Evolutionary conservation across 1,140 invertebrate species (phyloP).

Genomic region (Drosophila teissieri): DNA sequence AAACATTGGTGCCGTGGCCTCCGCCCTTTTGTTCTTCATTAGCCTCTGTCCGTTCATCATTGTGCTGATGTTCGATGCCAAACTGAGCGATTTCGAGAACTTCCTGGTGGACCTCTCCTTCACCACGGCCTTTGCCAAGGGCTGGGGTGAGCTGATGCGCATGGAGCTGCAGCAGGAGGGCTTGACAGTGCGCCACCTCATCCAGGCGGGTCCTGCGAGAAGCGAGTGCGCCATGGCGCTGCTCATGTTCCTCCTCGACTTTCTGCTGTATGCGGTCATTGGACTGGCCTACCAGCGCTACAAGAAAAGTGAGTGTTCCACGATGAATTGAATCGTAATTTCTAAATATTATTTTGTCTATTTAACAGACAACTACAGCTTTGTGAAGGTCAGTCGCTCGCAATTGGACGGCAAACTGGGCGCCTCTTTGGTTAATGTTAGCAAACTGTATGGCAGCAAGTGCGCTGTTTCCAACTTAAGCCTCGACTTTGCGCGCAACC

Average conservation of each 20-base stretch:
- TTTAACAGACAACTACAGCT: conserved; percentile 66
- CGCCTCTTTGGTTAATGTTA: conserved; percentile 85
- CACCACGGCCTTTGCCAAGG: conserved; percentile 88
- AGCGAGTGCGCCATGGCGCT: conserved; percentile 76
- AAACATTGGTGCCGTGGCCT: conserved; percentile 87
- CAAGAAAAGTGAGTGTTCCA: conserved; percentile 52
- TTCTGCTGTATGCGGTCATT: conserved; percentile 85
- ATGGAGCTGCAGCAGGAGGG: conserved; percentile 86
- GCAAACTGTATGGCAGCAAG: conserved; percentile 85
- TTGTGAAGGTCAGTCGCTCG: conserved; percentile 64
- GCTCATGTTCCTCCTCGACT: conserved; percentile 85
- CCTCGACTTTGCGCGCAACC: conserved; percentile 85
- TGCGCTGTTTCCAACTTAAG: conserved; percentile 89
- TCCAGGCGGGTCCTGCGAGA: conserved; percentile 61
- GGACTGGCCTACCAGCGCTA: conserved; percentile 82
- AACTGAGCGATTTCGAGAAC: conserved; percentile 85
- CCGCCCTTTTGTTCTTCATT: conserved; percentile 87
- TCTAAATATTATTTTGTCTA: background rate
- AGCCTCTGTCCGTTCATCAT: conserved; percentile 88
- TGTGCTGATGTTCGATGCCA: conserved; percentile 87
- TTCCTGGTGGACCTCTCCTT: conserved; percentile 85
- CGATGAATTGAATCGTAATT: background rate
- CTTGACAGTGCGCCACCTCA: conserved; percentile 82
- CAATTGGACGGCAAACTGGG: conserved; percentile 84
- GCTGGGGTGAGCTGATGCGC: conserved; percentile 86